Percentiles rank a stretch among this genome's conserved stretches.
These are phyloP conservation scores for Hofmannophila pseudospretella DNA, from an alignment of 2,888 invertebrate genomes.

Conservation along the genomic window DNA sequence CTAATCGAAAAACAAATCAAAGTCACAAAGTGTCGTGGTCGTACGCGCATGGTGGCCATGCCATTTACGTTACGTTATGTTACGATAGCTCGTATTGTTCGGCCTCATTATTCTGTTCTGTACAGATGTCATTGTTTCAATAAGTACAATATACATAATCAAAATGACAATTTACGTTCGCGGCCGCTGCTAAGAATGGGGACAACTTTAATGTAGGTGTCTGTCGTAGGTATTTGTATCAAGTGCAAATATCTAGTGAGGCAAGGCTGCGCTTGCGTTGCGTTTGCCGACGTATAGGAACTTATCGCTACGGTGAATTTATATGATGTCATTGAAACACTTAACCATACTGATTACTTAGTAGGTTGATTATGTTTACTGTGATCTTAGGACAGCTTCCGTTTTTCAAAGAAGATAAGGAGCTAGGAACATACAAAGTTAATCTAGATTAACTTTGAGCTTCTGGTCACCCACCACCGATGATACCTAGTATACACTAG, in stretches of 20 bases:
- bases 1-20: too few species aligned
- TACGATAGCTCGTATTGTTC: too few species aligned
- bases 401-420: too few species aligned
- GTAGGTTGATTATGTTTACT: background rate
- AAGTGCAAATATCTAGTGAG: constrained; percentile 18
- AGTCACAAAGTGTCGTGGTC: too few species aligned
- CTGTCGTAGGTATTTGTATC: constrained; percentile 25
- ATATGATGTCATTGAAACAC: constrained; percentile 16
- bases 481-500: too few species aligned
- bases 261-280: constrained; percentile 39
- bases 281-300: constrained; percentile 38
- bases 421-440: too few species aligned
- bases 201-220: constrained; percentile 22
- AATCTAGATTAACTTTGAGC: too few species aligned
- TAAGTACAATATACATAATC: constrained; percentile 17
- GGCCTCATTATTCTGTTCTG: constrained; percentile 25
- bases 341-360: background rate
- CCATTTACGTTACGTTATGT: too few species aligned
- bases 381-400: too few species aligned
- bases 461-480: too few species aligned
- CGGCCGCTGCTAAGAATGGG: constrained; percentile 32
- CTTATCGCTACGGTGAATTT: constrained; percentile 24
- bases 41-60: too few species aligned
- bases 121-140: constrained; percentile 18
- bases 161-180: constrained; percentile 28